Base-by-base conservation (phyloP, 2,888 invertebrate genomes). In the Spodoptera picta region DNA sequence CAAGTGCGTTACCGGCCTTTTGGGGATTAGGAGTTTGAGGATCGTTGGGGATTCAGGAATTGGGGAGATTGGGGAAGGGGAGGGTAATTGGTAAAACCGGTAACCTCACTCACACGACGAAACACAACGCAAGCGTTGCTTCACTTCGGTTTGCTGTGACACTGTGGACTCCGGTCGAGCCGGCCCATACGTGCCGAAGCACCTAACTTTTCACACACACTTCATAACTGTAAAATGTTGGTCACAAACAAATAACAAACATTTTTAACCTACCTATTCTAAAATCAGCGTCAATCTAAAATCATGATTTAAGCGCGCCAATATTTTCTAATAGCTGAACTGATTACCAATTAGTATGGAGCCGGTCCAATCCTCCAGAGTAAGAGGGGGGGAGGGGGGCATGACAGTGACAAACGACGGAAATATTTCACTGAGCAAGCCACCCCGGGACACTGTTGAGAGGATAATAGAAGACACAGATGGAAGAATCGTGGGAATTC, bases 321-420 rank as follows among this genome's bases (percentile, higher is more conserved):
- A 80, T 80, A 80, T 80, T 80, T 79, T 78, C 68, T 76, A 78
- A 80, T 79, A 76, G 74, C 76, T 58, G 55, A 65, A 80, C 74
- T 79, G 80, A 80, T 80, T 80, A 80, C 72, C 79, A 80, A 80
- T 80, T 80, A 80, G 79, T 69, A 68, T 56, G 64, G 60, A 78
- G 72, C 70, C 49, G 69, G 60, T 65, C 69, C 66, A 67, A 66
- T 75, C 65, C 75, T 51, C 56, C 58, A 24, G 62, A 51, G 52
- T 47, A 44, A 52, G 57, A 45, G 46, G 5, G 19, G 19, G 6
- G 43, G 36, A 43, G 47, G 45, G 47, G 69, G 72, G 66, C 36
- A 9, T 73, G 82, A 84, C 83, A 77, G 69, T 84, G 85, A 84
- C 81, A 80, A 83, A 84, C 80, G 81, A 80, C 74, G 71, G 78